Evolutionary conservation across 2,888 invertebrate species (phyloP).

Genomic region (Limenitis camilla): DNA sequence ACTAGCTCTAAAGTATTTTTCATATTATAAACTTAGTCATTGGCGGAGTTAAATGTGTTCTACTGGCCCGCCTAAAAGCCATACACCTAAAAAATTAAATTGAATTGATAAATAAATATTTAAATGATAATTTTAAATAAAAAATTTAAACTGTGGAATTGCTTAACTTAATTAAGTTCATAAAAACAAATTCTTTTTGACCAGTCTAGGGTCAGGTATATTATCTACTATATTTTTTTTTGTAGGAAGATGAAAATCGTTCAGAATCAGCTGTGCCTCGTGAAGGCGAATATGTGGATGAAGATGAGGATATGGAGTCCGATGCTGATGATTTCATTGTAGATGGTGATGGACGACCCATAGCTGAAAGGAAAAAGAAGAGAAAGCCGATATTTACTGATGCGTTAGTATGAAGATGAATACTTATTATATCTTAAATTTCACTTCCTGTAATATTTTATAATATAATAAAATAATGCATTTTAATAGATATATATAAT

Average conservation of each 20-base stretch:
- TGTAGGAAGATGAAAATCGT: conserved; percentile 84
- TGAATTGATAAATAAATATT: too few species aligned
- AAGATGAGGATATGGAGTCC: conserved; percentile 85
- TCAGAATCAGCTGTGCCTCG: conserved; percentile 81
- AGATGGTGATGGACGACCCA: conserved; percentile 93
- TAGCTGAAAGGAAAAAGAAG: conserved; percentile 86
- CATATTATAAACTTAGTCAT: too few species aligned
- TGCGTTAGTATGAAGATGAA: conserved; percentile 76
- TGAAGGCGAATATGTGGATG: conserved; percentile 82
- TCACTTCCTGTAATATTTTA: too few species aligned
- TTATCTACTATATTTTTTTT: neutral
- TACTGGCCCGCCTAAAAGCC: too few species aligned
- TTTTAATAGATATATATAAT: neutral
- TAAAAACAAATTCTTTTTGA: neutral
- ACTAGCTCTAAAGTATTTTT: too few species aligned
- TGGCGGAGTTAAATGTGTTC: too few species aligned
- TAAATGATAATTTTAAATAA: too few species aligned
- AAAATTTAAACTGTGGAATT: too few species aligned
- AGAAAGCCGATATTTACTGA: conserved; percentile 89
- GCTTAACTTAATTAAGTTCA: too few species aligned
- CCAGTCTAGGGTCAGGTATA: neutral
- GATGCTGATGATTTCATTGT: conserved; percentile 98
- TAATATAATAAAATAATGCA: too few species aligned
- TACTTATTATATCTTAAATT: too few species aligned
- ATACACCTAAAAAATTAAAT: too few species aligned